Evolutionary conservation across 2,797 vertebrate species (phyloP), one percentile per base, ranked within the genome.

Genomic region (Psittacula derbiana): DNA sequence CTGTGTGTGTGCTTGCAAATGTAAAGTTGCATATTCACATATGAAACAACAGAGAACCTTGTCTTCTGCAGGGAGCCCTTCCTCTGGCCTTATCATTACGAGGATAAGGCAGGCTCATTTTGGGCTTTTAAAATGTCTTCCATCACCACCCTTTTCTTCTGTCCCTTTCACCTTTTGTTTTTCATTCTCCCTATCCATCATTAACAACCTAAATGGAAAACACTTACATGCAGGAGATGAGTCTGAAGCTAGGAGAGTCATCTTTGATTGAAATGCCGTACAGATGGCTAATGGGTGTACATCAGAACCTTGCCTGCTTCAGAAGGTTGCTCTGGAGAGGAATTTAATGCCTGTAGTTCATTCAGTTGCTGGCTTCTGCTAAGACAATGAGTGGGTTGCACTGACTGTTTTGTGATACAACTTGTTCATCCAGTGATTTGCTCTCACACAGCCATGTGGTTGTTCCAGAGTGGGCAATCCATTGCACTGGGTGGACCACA

Each of bases 1-100:
- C 67, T 67, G 11, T 1, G 0, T 2, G 4, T 13, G 16, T 64
- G 60, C 41, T 72, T 38, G 25, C 31, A 50, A 16, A 5, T 0
- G 0, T 19, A 27, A 60, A 44, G 30, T 33, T 27, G 2, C 10
- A 3, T n/a, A 16, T 67, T 78, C 70, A 18, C 8, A 1, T 15
- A 20, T 7, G 36, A 40, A 86, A 70, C 36, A 41, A 13, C 18
- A 52, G 33, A 91, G 52, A 20, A 46, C 2, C 27, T 44, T 44
- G 13, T 21, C 27, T 61, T 52, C 58, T 61, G 5, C 28, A 53
- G 21, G 14, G 18, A 80, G 15, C 30, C 21, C 28, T 80, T 87
- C 31, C 43, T 55, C 66, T 66, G 27, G 11, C 21, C 72, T 55
- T 70, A 38, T 27, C 7, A 50, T 55, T 73, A 58, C 44, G 12